These are phyloP conservation scores for Pachypeltis micranthus DNA, from an alignment of 1,140 invertebrate species.

Conservation along the genomic window DNA sequence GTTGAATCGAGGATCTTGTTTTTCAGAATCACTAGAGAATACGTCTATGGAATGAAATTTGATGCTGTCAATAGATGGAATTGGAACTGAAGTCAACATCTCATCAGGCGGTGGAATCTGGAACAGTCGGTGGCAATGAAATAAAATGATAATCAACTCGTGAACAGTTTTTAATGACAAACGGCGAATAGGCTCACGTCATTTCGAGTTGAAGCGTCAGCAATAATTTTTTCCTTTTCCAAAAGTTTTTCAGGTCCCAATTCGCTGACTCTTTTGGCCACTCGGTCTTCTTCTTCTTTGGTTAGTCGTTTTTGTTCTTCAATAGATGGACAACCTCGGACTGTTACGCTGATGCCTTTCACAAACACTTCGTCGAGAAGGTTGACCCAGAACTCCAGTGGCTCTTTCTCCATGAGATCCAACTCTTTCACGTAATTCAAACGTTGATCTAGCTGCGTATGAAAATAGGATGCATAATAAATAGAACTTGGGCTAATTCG, in stretches of 20 bases:
- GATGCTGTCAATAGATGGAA: constrained; percentile 55
- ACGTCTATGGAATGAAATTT: constrained; percentile 52
- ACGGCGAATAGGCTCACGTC: too few relatives aligned
- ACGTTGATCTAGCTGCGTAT: constrained; percentile 52
- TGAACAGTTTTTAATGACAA: not conserved
- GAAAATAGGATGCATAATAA: constrained; percentile 16
- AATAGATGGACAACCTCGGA: constrained; percentile 44
- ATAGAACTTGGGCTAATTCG: too few relatives aligned
- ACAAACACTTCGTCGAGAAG: constrained; percentile 60
- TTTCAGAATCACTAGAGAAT: constrained; percentile 39
- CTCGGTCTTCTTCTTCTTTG: constrained; percentile 50
- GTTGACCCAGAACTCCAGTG: constrained; percentile 54
- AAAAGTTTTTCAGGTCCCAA: constrained; percentile 57
- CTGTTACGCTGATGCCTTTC: constrained; percentile 40
- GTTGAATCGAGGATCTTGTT: constrained; percentile 47
- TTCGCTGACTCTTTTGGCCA: constrained; percentile 47
- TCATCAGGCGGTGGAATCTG: constrained; percentile 50
- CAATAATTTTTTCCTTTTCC: constrained; percentile 45
- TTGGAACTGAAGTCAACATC: constrained; percentile 52
- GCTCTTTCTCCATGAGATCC: constrained; percentile 48
- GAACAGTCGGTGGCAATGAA: constrained; percentile 25
- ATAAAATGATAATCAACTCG: constrained; percentile 13
- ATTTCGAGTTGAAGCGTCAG: constrained; percentile 60
- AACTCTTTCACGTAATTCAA: constrained; percentile 57
- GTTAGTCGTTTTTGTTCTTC: constrained; percentile 46